phyloP scores from a whole-genome alignment of 2,888 invertebrate genomes.

The Coremacera marginata region DNA sequence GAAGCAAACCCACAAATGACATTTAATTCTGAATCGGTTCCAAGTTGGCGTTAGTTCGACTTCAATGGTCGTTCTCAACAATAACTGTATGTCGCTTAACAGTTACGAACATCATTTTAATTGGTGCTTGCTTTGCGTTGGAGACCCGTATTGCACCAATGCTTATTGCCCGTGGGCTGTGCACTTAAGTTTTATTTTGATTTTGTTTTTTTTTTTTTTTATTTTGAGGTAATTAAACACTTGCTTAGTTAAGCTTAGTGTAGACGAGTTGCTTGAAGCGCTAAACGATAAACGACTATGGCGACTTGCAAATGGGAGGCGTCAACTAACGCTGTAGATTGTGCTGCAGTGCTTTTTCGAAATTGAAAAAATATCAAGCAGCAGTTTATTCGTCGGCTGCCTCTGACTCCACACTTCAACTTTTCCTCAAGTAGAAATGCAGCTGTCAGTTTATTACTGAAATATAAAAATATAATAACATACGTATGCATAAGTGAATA shows the following conservation, averaged over 20 bases:
- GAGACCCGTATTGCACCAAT: not conserved
- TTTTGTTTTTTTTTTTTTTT: slow-evolving; percentile 4
- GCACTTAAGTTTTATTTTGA: not conserved
- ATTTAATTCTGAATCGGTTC: no score
- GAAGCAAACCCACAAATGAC: no score
- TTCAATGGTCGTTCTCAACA: slow-evolving; percentile 39
- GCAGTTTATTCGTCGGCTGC: not conserved
- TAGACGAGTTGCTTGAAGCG: not conserved
- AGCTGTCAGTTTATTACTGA: no score
- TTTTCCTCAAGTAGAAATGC: no score
- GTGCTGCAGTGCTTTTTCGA: not conserved
- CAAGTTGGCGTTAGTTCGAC: slow-evolving; percentile 41
- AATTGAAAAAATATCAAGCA: not conserved
- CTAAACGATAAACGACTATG: not conserved
- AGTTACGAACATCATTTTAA: slow-evolving; percentile 33
- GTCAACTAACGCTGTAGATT: not conserved
- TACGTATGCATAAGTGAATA: no score
- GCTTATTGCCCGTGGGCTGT: not conserved
- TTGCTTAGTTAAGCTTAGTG: not conserved
- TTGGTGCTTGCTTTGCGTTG: slow-evolving; percentile 5
- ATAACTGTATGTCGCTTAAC: slow-evolving; percentile 45
- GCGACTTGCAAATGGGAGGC: slow-evolving; percentile 25
- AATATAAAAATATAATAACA: no score
- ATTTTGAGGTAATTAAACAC: slow-evolving; percentile 3
- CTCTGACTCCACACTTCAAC: no score